These are phyloP conservation scores for Pachypsylla venusta DNA, from an alignment of 1,140 invertebrate species.

Conservation along the genomic window DNA sequence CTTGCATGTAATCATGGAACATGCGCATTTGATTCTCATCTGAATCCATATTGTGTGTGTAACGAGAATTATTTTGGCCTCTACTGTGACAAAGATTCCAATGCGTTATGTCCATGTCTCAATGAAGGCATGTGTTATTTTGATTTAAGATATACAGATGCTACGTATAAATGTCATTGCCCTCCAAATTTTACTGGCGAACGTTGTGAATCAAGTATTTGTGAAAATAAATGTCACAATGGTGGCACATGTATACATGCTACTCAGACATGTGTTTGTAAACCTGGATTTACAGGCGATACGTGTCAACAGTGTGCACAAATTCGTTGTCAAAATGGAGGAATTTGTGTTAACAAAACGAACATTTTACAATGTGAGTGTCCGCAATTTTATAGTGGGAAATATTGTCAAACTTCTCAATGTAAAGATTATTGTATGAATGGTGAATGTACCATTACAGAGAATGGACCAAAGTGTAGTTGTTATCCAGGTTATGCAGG, in stretches of 20 bases:
- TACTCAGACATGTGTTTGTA: constrained; percentile 39
- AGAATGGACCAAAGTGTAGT: constrained; percentile 31
- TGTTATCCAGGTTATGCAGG: constrained; percentile 36
- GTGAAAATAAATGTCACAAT: not conserved
- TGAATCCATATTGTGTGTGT: not conserved
- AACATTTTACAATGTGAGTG: constrained; percentile 29
- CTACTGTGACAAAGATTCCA: constrained; percentile 3
- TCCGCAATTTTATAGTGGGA: constrained; percentile 29
- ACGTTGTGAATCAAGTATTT: not conserved
- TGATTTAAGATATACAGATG: not conserved
- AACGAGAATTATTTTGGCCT: constrained; percentile 11
- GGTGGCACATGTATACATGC: not conserved
- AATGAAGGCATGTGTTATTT: constrained; percentile 15
- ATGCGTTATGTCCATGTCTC: constrained; percentile 3
- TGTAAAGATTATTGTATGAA: constrained; percentile 30
- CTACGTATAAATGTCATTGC: not conserved
- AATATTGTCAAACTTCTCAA: constrained; percentile 30
- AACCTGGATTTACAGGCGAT: constrained; percentile 44
- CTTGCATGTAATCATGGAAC: constrained; percentile 4
- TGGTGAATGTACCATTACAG: constrained; percentile 25
- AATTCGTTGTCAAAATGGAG: constrained; percentile 31
- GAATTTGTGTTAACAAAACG: constrained; percentile 26
- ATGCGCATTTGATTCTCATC: constrained; percentile 6
- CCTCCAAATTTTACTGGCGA: not conserved
- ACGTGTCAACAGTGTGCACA: constrained; percentile 36